Evolutionary conservation across 2,113 vertebrate genomes (phyloP).

Genomic region (Stomatorhinus ivindoensis): DNA sequence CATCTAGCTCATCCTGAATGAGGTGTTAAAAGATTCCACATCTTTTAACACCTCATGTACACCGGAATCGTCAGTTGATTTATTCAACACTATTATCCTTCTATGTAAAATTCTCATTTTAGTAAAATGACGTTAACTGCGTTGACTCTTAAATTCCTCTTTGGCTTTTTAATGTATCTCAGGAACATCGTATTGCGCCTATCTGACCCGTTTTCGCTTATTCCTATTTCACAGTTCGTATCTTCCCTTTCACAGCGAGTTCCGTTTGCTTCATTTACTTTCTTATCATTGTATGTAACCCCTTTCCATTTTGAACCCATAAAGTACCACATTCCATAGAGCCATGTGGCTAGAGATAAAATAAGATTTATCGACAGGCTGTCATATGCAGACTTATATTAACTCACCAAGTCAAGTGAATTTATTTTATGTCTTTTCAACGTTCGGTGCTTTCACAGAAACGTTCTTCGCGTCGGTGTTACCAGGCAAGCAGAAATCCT

Average conservation of each 20-base stretch:
- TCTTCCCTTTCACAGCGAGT: background rate
- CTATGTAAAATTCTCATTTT: background rate
- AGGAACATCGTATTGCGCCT: background rate
- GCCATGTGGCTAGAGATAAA: background rate
- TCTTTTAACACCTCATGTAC: too few species aligned
- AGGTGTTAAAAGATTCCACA: background rate
- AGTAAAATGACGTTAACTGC: background rate
- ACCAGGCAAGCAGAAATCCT: background rate
- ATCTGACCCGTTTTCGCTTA: background rate
- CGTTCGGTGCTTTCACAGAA: background rate
- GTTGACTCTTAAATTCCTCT: background rate
- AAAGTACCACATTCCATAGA: background rate
- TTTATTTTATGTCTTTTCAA: background rate
- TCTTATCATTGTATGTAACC: background rate
- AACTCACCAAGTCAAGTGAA: background rate
- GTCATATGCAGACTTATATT: background rate
- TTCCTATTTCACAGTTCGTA: background rate
- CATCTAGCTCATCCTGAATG: background rate
- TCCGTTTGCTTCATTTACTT: background rate
- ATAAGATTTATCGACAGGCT: background rate
- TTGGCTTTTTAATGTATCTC: background rate
- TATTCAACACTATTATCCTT: background rate
- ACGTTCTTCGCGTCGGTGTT: background rate
- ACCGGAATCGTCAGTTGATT: background rate
- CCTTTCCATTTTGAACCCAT: background rate